phyloP scores from a whole-genome alignment of 2,797 vertebrate species.

The Nyctibius grandis region DNA sequence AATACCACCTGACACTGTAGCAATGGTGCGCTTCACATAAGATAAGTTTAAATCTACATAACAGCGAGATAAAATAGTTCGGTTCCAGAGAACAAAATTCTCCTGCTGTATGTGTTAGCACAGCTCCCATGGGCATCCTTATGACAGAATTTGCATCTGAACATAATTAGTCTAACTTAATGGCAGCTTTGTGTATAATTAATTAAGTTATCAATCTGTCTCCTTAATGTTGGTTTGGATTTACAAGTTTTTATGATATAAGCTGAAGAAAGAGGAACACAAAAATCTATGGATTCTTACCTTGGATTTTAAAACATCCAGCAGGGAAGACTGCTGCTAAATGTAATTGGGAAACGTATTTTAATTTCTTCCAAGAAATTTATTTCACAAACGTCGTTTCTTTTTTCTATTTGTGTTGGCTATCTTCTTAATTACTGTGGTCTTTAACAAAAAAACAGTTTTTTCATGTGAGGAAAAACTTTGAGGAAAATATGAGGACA shows the following conservation, averaged over 20 bases:
- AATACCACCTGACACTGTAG: not conserved
- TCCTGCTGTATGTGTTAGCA: not conserved
- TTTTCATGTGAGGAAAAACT: not conserved
- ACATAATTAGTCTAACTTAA: constrained; percentile 6
- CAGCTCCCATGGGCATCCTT: not conserved
- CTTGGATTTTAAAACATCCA: not conserved
- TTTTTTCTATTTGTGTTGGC: not conserved
- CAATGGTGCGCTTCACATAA: not conserved
- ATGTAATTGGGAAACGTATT: not conserved
- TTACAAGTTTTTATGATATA: not conserved
- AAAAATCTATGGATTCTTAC: not conserved
- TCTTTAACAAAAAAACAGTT: not conserved
- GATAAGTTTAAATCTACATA: not conserved
- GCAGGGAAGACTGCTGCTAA: not conserved
- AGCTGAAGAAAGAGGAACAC: not conserved
- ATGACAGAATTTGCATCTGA: constrained; percentile 4
- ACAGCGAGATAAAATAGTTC: not conserved
- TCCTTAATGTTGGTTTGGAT: not conserved
- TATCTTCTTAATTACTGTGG: not conserved
- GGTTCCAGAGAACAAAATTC: not conserved
- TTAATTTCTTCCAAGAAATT: not conserved
- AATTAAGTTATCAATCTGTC: constrained; percentile 19
- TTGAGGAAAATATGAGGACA: not conserved
- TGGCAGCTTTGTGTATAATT: constrained; percentile 9
- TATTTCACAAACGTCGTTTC: not conserved